Evolutionary conservation across 2,113 vertebrate genomes (phyloP).

Genomic region (Salvelinus alpinus): DNA sequence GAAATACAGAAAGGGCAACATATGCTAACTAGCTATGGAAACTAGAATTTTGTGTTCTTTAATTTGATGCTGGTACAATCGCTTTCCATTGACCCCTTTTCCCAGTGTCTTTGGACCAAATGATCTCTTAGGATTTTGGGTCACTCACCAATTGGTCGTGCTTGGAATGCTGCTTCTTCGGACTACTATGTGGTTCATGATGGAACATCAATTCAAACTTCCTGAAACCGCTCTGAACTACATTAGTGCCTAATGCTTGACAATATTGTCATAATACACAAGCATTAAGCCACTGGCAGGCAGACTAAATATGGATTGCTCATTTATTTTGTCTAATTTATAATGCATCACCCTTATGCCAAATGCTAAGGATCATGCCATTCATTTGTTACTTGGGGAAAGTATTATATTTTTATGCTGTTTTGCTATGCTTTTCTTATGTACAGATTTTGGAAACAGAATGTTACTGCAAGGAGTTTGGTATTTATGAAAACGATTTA

Average conservation of each 20-base stretch:
- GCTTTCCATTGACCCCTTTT: neutral
- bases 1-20: too few species aligned
- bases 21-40: neutral
- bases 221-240: neutral
- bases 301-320: neutral
- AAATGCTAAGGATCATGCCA: too few species aligned
- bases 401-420: neutral
- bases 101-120: constrained; percentile 10
- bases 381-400: neutral
- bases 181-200: neutral
- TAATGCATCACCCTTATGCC: too few species aligned
- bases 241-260: neutral
- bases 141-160: too few species aligned
- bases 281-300: neutral
- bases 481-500: neutral
- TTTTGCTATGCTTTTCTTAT: neutral
- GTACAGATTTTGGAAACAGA: neutral
- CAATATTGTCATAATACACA: neutral
- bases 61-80: neutral
- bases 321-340: neutral
- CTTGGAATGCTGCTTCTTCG: neutral
- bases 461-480: neutral
- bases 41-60: neutral
- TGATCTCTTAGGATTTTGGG: neutral
- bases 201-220: neutral